Evolutionary conservation across 2,888 invertebrate genomes (phyloP), one percentile per base, ranked within the genome.

Genomic region (Erebia ligea): DNA sequence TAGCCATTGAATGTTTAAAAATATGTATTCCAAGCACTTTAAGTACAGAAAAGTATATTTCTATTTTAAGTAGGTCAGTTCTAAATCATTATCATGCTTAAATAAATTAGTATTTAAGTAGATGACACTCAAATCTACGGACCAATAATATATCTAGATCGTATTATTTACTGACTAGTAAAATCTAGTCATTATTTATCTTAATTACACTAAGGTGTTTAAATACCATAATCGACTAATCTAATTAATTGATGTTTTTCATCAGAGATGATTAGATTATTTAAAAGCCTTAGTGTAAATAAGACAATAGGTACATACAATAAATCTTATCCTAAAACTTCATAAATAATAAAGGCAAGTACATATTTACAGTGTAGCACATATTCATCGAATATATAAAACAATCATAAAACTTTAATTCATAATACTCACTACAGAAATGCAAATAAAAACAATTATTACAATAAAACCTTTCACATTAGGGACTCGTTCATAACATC

Each of bases 261-360:
- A 54, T 19, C 21, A 13, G 3, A 13, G 5, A 15, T 19, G 4
- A 21, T 40, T 62, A 15, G 5, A 25, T 17, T 62, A 57, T 42
- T 56, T 57, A 19, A 66, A 56, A 42, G 45, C 66, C 21, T 56
- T 42, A 45, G 25, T 66, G 54, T 56, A 63, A 63, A 63, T 21
- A 62, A 56, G 66, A 40, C 8, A 56, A 57, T 66, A n/a, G n/a
- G n/a, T n/a, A 34, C 34, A 34, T 34, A 45, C 15, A 45, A 21
- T 13, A 64, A 86, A 82, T 80, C 82, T 85, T 85, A 80, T 79
- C 82, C 72, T 75, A 76, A 67, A 75, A 86, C 86, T 81, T 86
- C 84, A 91, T 91, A 91, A 91, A 91, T 90, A 82, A 81, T 80
- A 81, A 80, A 79, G 86, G 83, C 85, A 91, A 90, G 89, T 86